These are phyloP conservation scores for Pterocles burchelli DNA, from an alignment of 2,113 vertebrate genomes.

Conservation along the genomic window DNA sequence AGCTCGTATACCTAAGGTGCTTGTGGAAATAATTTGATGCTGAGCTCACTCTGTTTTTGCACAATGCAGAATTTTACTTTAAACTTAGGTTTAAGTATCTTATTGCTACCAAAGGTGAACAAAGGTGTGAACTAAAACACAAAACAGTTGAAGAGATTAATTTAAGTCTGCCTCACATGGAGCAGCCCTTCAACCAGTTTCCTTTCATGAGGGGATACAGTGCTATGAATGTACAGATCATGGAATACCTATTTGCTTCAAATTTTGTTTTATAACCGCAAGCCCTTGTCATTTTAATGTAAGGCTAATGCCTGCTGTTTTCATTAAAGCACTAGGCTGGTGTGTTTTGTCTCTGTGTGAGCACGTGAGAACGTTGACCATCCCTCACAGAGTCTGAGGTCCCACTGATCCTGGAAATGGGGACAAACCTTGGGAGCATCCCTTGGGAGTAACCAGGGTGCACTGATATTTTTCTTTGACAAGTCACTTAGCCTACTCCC, in stretches of 20 bases:
- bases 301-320: background rate
- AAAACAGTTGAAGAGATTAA: background rate
- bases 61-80: background rate
- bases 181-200: background rate
- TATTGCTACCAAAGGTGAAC: background rate
- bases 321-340: background rate
- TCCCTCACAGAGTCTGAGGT: background rate
- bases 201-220: background rate
- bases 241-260: background rate
- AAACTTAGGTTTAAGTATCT: background rate
- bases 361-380: accelerated
- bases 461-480: background rate
- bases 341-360: background rate
- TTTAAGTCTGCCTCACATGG: accelerated
- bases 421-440: background rate
- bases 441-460: background rate
- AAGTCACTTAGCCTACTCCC: background rate
- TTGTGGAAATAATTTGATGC: background rate
- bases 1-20: background rate
- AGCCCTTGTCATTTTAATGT: background rate
- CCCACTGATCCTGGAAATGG: background rate
- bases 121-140: background rate
- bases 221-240: background rate
- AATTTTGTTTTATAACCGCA: background rate
- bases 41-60: background rate